Conservation (phyloP, 2,113 vertebrate genomes). For the Stegastes partitus region DNA sequence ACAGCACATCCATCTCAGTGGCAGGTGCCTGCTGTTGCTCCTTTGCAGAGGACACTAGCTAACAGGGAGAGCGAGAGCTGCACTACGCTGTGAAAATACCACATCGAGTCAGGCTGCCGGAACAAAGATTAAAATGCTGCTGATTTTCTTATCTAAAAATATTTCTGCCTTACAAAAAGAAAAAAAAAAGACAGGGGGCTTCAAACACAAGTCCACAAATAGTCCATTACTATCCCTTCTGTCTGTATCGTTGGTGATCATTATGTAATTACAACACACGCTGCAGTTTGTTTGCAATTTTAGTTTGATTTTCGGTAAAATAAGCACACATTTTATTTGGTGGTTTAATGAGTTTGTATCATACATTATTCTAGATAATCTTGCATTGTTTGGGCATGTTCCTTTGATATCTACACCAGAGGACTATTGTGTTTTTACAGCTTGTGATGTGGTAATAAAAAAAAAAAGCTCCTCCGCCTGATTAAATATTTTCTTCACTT, state of each 20-base stretch:
- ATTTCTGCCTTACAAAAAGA: conserved; percentile 2
- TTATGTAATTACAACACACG: conserved; percentile 18
- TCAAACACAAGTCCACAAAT: conserved; percentile 18
- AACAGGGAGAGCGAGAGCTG: conserved; percentile 20
- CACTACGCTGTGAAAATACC: conserved; percentile 40
- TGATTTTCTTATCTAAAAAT: conserved; percentile 47
- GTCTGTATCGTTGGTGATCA: not conserved
- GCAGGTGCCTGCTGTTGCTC: conserved; percentile 76
- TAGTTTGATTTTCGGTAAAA: too few relatives aligned
- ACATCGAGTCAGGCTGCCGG: conserved; percentile 13
- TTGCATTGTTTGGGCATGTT: not conserved
- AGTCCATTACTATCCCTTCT: conserved; percentile 33
- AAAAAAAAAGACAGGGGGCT: not conserved
- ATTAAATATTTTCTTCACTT: not conserved
- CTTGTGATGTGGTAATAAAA: not conserved
- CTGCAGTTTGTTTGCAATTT: not conserved
- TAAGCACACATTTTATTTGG: too few relatives aligned
- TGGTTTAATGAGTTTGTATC: conserved; percentile 1
- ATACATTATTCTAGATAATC: conserved; percentile 7
- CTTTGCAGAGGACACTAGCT: conserved; percentile 66
- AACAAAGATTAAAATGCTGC: conserved; percentile 9
- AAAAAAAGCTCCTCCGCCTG: not conserved
- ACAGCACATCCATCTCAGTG: conserved; percentile 76
- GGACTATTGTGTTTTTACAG: not conserved
- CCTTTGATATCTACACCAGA: conserved; percentile 7